Base-by-base conservation (phyloP, 2,113 vertebrate species). In the Macrotus californicus region DNA sequence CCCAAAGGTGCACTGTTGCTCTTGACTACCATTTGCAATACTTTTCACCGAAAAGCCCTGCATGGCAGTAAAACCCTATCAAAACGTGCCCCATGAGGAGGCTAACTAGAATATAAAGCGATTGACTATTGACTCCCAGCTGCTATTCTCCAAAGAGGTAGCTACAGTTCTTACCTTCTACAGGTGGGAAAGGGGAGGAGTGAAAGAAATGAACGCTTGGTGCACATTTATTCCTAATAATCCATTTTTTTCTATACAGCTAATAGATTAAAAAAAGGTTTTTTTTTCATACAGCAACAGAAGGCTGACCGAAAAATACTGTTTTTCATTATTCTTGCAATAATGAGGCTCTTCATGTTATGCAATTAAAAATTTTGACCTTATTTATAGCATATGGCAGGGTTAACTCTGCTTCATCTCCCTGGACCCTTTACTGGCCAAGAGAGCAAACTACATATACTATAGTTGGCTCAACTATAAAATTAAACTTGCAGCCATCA, bases 221-320 rank as follows among this genome's bases (percentile, higher is more conserved):
- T 66, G 43, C 9, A 67, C n/a, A 70, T 64, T 64, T 70, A n/a
- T 61, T 93, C 87, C 19, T 77, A 84, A 83, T 93, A 64, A 72
- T 41, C 73, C 41, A 72, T 36, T 59, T 73, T 26, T 94, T 43
- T 84, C 77, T 81, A 66, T 56, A 41, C 9, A 88, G 24, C 13
- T 69, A 12, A 80, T 15, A 64, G 72, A 66, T 70, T 2, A 54
- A 59, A 34, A 54, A 1, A 39, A 2, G 1, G 11, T 6, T 5
- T 29, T 43, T 91, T 83, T 92, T 84, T 46, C 54, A 67, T 66
- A 70, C 0, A 59, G 59, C 64, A 94, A n/a, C 5, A 90, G 54
- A 73, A 95, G 19, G 0, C n/a, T 94, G 43, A 69, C 22, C 12
- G 21, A 61, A 91, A 85, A 83, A 67, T 81, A 41, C 1, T 73